Evolutionary conservation across 2,888 invertebrate genomes (phyloP), one percentile per base, ranked within the genome.

Genomic region (Chaetogeoica ovagalla): DNA sequence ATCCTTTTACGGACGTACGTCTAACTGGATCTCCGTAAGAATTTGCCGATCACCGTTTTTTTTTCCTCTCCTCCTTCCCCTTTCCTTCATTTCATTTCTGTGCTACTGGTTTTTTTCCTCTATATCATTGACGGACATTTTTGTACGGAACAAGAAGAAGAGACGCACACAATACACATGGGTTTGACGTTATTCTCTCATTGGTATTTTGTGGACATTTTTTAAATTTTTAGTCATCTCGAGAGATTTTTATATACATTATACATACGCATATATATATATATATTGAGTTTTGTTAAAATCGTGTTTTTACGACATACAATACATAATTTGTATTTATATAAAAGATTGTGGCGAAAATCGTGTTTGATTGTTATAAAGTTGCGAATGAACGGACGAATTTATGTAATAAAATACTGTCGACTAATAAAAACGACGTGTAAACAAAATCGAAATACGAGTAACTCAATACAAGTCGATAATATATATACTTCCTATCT

Each of bases 1-100:
- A 79, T 70, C 77, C 77, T 63, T 79, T 79, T 79, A 79, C 70
- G 77, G 77, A 70, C 63, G 63, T 19, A 39, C 39, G 60, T 23
- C 77, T 69, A 77, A 77, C 77, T 79, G 77, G 69, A 79, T 70
- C 37, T 70, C 21, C 55, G 52, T 6, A 69, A 39, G 77, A 69
- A 79, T 79, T 70, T 70, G 55, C 60, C 55, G 55, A 70, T 70
- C 76, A 37, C 59, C 48, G 60, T 60, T 69, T 76, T 76, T 73
- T 72, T 63, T 74, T 57, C 55, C 57, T 74, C 43, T 57, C 43
- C 66, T 11, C 11, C 30, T 57, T 66, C 43, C 66, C 4, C 11
- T 4, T 4, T 4, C 1, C 30, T 4, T 4, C 30, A 30, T 30
- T 4, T 57, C 43, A 30, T 57, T 60, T 71, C 48, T 39, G n/a